These are phyloP conservation scores for Rhagoletis pomonella DNA, from an alignment of 1,140 invertebrate species.

Conservation along the genomic window DNA sequence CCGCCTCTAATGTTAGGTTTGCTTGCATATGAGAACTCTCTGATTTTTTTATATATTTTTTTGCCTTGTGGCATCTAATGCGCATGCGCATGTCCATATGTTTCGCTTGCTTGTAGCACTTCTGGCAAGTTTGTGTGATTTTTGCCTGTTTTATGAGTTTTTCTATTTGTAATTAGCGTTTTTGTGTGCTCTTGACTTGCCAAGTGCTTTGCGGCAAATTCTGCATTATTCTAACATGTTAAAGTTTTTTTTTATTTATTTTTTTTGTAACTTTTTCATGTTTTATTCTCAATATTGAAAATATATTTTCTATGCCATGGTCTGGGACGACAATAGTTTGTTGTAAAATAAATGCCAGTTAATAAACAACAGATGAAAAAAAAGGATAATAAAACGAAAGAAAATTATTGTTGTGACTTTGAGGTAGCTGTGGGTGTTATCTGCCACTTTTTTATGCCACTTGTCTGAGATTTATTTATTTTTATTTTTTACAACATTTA, in stretches of 20 bases:
- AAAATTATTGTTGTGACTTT: background rate
- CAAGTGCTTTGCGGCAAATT: background rate
- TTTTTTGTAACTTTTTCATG: no score
- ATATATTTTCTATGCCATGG: slow-evolving; percentile 27
- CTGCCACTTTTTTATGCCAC: background rate
- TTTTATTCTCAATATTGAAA: background rate
- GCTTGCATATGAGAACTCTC: slow-evolving; percentile 1
- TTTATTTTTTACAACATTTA: background rate
- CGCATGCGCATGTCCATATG: background rate
- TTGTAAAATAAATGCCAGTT: background rate
- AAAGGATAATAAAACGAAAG: no score
- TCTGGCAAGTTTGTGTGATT: background rate
- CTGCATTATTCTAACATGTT: no score
- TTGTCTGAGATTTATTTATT: background rate
- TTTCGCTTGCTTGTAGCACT: slow-evolving; percentile 1
- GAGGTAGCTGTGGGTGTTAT: background rate
- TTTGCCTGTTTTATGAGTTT: background rate
- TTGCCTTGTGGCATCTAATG: background rate
- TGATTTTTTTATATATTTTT: background rate
- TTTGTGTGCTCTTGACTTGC: background rate
- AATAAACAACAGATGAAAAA: no score
- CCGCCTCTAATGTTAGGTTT: background rate
- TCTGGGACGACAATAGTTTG: slow-evolving; percentile 17
- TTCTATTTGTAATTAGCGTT: slow-evolving; percentile 21
- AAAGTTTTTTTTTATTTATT: no score